Percentiles rank a stretch among this genome's conserved stretches.
Conservation (phyloP, 1,140 invertebrate genomes). For the Hypothenemus hampei region DNA sequence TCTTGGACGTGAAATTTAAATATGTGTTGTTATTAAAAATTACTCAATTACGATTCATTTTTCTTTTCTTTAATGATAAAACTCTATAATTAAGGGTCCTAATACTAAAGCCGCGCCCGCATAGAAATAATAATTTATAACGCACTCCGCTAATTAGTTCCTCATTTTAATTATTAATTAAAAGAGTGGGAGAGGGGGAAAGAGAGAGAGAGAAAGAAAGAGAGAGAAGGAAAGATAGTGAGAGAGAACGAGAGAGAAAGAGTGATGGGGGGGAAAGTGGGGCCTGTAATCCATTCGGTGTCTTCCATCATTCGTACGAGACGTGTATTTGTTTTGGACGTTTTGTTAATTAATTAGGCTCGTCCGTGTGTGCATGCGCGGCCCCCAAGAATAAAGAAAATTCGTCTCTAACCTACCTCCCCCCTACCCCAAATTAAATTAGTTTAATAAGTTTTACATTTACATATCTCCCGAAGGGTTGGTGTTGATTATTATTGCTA, state of each 20-base stretch:
- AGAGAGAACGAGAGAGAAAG: too few species aligned
- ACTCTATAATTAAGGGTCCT: too few species aligned
- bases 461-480: neutral
- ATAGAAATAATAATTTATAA: slow-evolving; percentile 14
- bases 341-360: slow-evolving; percentile 19
- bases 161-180: slow-evolving; percentile 20
- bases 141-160: slow-evolving; percentile 15
- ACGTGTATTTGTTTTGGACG: slow-evolving; percentile 17
- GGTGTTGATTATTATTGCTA: neutral
- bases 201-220: too few species aligned
- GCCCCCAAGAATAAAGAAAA: slow-evolving; percentile 9
- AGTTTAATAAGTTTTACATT: slow-evolving; percentile 17
- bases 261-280: too few species aligned
- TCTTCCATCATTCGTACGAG: slow-evolving; percentile 21
- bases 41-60: too few species aligned
- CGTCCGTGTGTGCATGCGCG: slow-evolving; percentile 4
- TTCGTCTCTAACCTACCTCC: too few species aligned
- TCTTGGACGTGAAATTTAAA: too few species aligned
- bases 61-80: too few species aligned
- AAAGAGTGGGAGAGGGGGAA: too few species aligned
- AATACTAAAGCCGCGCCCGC: too few species aligned
- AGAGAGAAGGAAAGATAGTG: too few species aligned
- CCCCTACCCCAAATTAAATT: slow-evolving; percentile 11
- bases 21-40: too few species aligned
- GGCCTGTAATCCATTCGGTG: slow-evolving; percentile 12